Conservation (phyloP, 2,888 invertebrate species). For the Drosophila vallismaia region DNA sequence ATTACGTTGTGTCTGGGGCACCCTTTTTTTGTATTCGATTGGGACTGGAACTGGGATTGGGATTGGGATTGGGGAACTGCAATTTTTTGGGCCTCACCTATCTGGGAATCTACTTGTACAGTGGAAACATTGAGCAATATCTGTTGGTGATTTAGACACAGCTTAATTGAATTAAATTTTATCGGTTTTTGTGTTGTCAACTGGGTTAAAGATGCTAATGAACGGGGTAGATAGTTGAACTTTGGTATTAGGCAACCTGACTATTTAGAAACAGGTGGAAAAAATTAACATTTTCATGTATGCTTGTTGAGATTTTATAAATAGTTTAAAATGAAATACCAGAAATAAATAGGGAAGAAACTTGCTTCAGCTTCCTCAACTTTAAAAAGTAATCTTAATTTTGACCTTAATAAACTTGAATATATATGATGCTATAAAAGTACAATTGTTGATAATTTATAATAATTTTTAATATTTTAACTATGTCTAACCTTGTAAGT, state of each 20-base stretch:
- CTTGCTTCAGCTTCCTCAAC: conserved; percentile 24
- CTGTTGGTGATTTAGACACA: conserved; percentile 7
- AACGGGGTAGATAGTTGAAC: conserved; percentile 5
- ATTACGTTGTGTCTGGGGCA: conserved; percentile 68
- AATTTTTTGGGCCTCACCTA: conserved; percentile 16
- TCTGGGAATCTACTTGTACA: conserved; percentile 12
- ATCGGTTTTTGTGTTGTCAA: conserved; percentile 9
- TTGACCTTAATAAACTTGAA: conserved; percentile 5
- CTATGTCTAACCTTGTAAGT: not conserved
- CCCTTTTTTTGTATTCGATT: conserved; percentile 52
- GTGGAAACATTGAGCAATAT: conserved; percentile 31
- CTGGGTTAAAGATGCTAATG: not conserved
- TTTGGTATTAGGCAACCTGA: conserved; percentile 22
- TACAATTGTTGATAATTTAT: conserved; percentile 2
- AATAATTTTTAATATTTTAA: not conserved
- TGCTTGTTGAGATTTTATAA: not conserved
- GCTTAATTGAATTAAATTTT: conserved; percentile 29
- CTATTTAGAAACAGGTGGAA: conserved; percentile 9
- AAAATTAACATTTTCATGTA: not conserved
- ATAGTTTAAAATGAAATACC: not conserved
- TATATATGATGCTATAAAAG: conserved; percentile 15
- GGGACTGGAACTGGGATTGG: conserved; percentile 6
- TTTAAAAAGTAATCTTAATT: not conserved
- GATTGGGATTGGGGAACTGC: conserved; percentile 26
- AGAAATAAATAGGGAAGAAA: not conserved